Percentiles rank a stretch among this genome's conserved stretches.
These are phyloP conservation scores for Herpetotheres cachinnans DNA, from an alignment of 2,113 vertebrate genomes.

Conservation along the genomic window DNA sequence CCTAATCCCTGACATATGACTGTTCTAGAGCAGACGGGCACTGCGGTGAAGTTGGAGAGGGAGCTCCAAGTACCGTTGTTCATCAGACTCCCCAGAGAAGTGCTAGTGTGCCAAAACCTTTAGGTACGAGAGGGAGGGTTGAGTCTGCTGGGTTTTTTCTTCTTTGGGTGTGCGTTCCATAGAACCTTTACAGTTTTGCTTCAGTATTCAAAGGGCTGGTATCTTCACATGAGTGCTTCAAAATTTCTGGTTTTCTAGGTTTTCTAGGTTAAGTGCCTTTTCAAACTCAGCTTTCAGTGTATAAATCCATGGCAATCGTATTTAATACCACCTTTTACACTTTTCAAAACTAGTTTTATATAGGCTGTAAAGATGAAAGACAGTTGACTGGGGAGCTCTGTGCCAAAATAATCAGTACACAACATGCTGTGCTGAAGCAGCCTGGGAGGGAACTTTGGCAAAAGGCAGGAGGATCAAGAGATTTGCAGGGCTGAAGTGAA, in stretches of 20 bases:
- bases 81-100: not conserved
- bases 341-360: not conserved
- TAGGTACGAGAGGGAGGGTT: not conserved
- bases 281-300: not conserved
- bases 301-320: not conserved
- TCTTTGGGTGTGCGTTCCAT: accelerated
- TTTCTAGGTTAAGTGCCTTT: not conserved
- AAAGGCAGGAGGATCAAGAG: not conserved
- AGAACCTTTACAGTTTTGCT: not conserved
- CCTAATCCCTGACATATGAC: not conserved
- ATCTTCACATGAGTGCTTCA: not conserved
- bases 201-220: not conserved
- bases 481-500: not conserved
- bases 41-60: not conserved
- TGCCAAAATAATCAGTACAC: not conserved
- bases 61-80: not conserved
- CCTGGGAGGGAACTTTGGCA: not conserved
- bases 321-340: not conserved
- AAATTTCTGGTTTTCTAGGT: not conserved
- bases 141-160: not conserved
- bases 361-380: not conserved
- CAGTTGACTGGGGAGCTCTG: not conserved
- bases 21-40: not conserved
- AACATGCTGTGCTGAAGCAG: not conserved
- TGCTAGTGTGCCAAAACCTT: accelerated